phyloP scores from a whole-genome alignment of 2,113 vertebrate genomes.

The Grallaria varia region DNA sequence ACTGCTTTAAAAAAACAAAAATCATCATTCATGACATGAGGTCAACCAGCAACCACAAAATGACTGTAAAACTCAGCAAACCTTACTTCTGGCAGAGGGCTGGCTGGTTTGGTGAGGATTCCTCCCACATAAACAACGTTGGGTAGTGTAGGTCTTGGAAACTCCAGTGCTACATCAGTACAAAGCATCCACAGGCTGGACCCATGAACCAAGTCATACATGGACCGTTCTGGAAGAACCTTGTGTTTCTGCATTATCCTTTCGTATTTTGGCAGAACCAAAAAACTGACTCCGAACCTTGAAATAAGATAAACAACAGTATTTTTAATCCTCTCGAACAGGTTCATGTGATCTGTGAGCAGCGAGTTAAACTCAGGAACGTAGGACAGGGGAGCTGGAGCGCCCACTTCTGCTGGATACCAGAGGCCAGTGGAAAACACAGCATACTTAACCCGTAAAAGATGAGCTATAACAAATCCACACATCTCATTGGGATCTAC shows the following conservation, averaged over 20 bases:
- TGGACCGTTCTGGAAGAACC: slow-evolving; percentile 83
- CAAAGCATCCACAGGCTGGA: slow-evolving; percentile 97
- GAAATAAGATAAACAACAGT: slow-evolving; percentile 89
- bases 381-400: slow-evolving; percentile 91
- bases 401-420: slow-evolving; percentile 96
- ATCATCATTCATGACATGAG: neutral
- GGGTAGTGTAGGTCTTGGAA: slow-evolving; percentile 93
- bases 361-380: slow-evolving; percentile 98
- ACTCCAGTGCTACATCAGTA: slow-evolving; percentile 95
- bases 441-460: slow-evolving; percentile 91
- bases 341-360: slow-evolving; percentile 92
- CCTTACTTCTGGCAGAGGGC: slow-evolving; percentile 92
- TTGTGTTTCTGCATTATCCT: slow-evolving; percentile 91
- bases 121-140: slow-evolving; percentile 98
- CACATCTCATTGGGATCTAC: slow-evolving; percentile 99
- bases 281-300: slow-evolving; percentile 90
- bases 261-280: slow-evolving; percentile 95
- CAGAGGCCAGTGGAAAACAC: slow-evolving; percentile 97
- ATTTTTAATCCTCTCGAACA: slow-evolving; percentile 89
- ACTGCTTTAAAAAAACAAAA: neutral
- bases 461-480: slow-evolving; percentile 94
- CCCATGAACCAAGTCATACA: slow-evolving; percentile 92
- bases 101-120: slow-evolving; percentile 91
- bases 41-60: neutral
- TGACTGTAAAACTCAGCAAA: slow-evolving; percentile 65